These are phyloP conservation scores for Drosophila melanica DNA, from an alignment of 1,140 invertebrate species.

Conservation along the genomic window DNA sequence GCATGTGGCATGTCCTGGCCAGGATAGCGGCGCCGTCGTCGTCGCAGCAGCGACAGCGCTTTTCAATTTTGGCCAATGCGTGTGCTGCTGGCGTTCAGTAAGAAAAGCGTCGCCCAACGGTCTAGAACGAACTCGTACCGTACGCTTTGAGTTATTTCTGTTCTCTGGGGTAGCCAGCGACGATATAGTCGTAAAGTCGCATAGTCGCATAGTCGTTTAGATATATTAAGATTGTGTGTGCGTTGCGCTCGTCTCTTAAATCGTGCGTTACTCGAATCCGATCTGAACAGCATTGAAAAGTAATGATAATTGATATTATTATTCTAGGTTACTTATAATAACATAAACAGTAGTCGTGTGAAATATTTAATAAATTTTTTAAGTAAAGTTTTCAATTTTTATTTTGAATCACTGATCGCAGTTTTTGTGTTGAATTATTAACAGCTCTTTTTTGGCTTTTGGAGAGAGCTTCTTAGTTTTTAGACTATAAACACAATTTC, in stretches of 20 bases:
- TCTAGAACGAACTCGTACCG: conserved; percentile 82
- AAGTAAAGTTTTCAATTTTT: too few species aligned
- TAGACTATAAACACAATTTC: conserved; percentile 11
- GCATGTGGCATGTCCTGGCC: conserved; percentile 47
- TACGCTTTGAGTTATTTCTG: conserved; percentile 76
- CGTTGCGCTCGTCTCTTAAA: conserved; percentile 69
- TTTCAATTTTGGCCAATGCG: conserved; percentile 77
- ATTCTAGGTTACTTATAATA: conserved; percentile 13
- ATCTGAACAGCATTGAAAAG: conserved; percentile 30
- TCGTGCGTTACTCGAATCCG: conserved; percentile 61
- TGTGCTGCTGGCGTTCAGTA: conserved; percentile 82
- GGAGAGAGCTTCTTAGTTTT: not conserved
- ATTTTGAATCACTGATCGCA: conserved; percentile 17
- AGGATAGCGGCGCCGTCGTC: conserved; percentile 46
- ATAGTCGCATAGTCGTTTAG: conserved; percentile 11
- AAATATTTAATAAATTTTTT: not conserved
- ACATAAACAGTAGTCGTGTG: not conserved
- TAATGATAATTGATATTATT: conserved; percentile 19
- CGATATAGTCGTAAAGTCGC: conserved; percentile 42
- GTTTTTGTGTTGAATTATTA: not conserved
- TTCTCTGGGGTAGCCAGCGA: conserved; percentile 45
- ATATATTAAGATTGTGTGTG: conserved; percentile 54
- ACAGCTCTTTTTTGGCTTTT: not conserved
- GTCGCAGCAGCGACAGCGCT: conserved; percentile 54
- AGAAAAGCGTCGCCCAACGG: conserved; percentile 84